Evolutionary conservation across 2,888 invertebrate species (phyloP).

Genomic region (Euplagia quadripunctaria): DNA sequence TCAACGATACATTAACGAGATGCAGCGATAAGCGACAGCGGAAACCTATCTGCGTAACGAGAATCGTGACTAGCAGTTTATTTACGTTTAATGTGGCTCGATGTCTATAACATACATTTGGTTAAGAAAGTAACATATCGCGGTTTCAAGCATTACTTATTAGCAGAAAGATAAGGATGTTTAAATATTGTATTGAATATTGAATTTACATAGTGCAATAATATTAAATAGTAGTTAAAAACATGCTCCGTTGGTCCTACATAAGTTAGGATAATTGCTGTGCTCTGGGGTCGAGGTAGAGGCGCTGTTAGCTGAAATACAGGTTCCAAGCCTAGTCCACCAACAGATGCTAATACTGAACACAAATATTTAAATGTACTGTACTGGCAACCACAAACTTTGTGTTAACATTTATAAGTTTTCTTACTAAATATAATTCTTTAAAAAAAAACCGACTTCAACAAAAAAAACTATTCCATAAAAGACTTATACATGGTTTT

Average conservation of each 20-base stretch:
- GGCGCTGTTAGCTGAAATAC: too few species aligned
- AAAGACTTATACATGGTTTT: too few species aligned
- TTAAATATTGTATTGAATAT: constrained; percentile 2
- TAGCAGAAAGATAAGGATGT: neutral
- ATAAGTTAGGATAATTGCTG: neutral
- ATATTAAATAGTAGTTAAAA: neutral
- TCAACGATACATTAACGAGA: constrained; percentile 35
- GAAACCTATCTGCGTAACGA: constrained; percentile 25
- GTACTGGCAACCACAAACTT: too few species aligned
- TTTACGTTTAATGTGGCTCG: constrained; percentile 24
- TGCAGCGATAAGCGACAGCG: constrained; percentile 45
- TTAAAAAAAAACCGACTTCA: too few species aligned
- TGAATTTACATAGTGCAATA: neutral
- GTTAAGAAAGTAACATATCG: neutral
- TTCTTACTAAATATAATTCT: too few species aligned
- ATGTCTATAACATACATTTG: constrained; percentile 30
- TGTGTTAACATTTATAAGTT: too few species aligned
- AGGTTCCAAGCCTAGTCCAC: too few species aligned
- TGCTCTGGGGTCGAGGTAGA: too few species aligned
- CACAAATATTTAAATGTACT: too few species aligned
- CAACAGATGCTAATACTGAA: too few species aligned
- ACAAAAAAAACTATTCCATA: too few species aligned
- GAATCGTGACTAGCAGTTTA: constrained; percentile 33
- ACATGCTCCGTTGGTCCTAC: neutral
- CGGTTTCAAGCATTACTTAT: constrained; percentile 3